These are phyloP conservation scores for Argyrosomus regius DNA, from an alignment of 2,797 vertebrate genomes.

Conservation along the genomic window DNA sequence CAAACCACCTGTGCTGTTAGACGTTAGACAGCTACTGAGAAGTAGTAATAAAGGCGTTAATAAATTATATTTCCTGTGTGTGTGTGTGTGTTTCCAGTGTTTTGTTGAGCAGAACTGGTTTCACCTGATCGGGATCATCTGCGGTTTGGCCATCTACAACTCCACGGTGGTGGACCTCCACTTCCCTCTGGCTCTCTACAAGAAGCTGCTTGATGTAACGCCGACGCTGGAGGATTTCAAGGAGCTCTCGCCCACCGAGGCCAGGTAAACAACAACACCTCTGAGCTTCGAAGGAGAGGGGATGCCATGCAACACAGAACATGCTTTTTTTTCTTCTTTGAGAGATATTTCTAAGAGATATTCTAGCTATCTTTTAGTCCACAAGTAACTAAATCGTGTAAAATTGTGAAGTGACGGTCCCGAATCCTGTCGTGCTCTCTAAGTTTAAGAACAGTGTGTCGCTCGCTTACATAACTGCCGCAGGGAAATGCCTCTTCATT, in stretches of 20 bases:
- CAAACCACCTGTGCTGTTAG: not conserved
- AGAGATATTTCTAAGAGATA: too few species aligned
- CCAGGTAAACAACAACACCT: conserved; percentile 86
- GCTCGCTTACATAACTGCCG: conserved; percentile 46
- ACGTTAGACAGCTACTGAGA: not conserved
- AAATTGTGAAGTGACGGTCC: not conserved
- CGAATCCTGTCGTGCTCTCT: not conserved
- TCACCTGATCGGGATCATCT: conserved; percentile 96
- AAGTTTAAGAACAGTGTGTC: not conserved
- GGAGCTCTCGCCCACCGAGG: conserved; percentile 95
- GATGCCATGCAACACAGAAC: not conserved
- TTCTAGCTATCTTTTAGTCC: too few species aligned
- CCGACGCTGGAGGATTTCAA: conserved; percentile 93
- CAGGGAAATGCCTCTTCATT: conserved; percentile 45
- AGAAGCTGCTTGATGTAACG: conserved; percentile 92
- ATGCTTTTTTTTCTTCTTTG: not conserved
- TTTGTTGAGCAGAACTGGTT: conserved; percentile 99
- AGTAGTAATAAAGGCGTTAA: not conserved
- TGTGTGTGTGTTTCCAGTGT: conserved; percentile 85
- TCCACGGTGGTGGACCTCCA: conserved; percentile 97
- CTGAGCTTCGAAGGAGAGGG: not conserved
- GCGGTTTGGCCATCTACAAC: conserved; percentile 98
- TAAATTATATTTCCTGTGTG: not conserved
- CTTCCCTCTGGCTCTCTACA: conserved; percentile 96
- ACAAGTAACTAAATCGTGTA: not conserved